Evolutionary conservation across 2,113 vertebrate species (phyloP).

Genomic region (Malurus cyaneus): DNA sequence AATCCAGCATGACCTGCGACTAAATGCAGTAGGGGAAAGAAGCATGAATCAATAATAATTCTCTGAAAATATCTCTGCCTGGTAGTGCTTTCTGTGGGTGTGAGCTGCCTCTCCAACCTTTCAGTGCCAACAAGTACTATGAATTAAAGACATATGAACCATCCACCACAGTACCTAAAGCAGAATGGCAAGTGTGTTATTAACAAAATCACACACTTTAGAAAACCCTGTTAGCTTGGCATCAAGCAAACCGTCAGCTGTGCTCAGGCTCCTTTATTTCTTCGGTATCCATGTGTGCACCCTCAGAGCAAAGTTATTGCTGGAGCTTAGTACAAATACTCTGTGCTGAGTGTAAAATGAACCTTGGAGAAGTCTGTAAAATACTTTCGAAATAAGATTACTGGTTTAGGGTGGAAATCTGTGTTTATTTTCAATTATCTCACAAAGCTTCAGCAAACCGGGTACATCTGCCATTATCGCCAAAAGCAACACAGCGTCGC

Average conservation of each 20-base stretch:
- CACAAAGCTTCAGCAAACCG: background rate
- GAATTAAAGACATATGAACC: background rate
- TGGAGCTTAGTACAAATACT: background rate
- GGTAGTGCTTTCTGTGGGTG: rapidly evolving
- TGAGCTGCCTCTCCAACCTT: background rate
- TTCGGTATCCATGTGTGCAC: rapidly evolving
- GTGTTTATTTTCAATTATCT: background rate
- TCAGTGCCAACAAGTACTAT: rapidly evolving
- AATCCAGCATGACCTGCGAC: background rate
- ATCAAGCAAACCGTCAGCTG: background rate
- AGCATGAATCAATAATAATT: background rate
- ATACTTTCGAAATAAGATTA: background rate
- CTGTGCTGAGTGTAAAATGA: background rate
- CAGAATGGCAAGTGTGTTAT: background rate
- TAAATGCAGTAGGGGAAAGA: background rate
- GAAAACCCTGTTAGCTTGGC: background rate
- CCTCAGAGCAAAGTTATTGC: background rate
- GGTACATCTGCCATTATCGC: too few relatives aligned
- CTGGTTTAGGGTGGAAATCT: background rate
- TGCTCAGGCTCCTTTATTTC: background rate
- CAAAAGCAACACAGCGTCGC: background rate
- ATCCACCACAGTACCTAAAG: background rate
- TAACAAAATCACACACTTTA: background rate
- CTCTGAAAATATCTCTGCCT: background rate
- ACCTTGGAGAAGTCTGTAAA: background rate